Evolutionary conservation across 1,140 invertebrate genomes (phyloP), one percentile per base, ranked within the genome.

Genomic region (Drosophila sp.): DNA sequence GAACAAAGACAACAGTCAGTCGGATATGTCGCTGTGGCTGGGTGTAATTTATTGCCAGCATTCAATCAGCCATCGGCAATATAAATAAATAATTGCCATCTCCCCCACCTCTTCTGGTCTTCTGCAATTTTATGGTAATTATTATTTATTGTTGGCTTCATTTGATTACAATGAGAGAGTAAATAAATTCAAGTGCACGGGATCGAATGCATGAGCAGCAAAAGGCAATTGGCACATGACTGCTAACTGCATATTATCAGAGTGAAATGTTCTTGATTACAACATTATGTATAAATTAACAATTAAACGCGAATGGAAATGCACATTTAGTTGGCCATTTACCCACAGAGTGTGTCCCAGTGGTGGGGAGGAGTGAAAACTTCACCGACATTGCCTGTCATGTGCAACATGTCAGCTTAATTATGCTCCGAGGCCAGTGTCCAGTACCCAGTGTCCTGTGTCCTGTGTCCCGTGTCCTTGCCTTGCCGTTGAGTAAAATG

Each of bases 401-500:
- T 86, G 83, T 86, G 84, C 84, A 87, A 80, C 83, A 89, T 70
- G 69, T 79, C 70, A 71, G 67, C 56, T 87, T 83, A 87, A 82
- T 83, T 79, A 83, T 83, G 72, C 79, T 69, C 32, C 56, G 33
- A 60, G 62, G 60, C 38, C 66, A 35, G 27, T 40, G 44, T 38
- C 35, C 8, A 38, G 35, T 10, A 10, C 11, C 35, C 35, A 17
- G 17, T 17, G 17, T 17, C 17, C 17, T 17, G 17, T 17, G 17
- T 17, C 17, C 17, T 17, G 17, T 17, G 17, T 17, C 41, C 64
- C 27, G 30, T 40, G 38, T 25, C 23, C 11, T 7, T 6, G 35
- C 11, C 29, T 2, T 55, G 29, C 6, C 35, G 41, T 17, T 17
- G 30, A 60, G 33, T 41, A 17, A 40, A 60, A 35, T 66, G 73